Conservation (phyloP, 1,140 invertebrate species). For the Drosophila simulans region DNA sequence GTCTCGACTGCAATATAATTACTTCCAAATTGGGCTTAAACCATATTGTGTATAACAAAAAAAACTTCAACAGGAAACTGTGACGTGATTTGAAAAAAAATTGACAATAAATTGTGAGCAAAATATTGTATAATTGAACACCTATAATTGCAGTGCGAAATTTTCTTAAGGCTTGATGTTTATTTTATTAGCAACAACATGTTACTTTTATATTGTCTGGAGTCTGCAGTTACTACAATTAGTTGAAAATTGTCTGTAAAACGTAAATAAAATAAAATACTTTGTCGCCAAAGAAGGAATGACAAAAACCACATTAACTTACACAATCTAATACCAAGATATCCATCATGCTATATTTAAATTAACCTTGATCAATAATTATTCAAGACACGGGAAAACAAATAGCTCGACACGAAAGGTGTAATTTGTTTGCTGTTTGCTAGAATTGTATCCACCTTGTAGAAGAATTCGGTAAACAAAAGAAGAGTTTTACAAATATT, state of each 20-base stretch:
- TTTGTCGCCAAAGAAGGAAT: not conserved
- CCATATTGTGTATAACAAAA: constrained; percentile 39
- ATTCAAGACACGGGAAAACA: not conserved
- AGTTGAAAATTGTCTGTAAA: not conserved
- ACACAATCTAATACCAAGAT: not conserved
- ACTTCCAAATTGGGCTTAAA: constrained; percentile 58
- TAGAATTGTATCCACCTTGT: not conserved
- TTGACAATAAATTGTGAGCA: constrained; percentile 9
- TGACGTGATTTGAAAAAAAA: constrained; percentile 44
- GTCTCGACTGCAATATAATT: constrained; percentile 65
- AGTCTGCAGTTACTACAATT: constrained; percentile 12
- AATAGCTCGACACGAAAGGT: constrained; percentile 14
- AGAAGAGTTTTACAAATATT: no score
- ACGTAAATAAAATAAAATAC: not conserved
- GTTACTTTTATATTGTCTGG: constrained; percentile 6
- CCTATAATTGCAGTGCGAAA: constrained; percentile 29
- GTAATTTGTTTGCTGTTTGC: not conserved
- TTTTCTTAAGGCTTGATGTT: not conserved
- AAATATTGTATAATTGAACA: constrained; percentile 35
- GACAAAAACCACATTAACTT: not conserved
- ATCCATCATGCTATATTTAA: constrained; percentile 46
- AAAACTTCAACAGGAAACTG: constrained; percentile 55
- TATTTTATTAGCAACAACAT: not conserved
- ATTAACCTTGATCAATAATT: constrained; percentile 31
- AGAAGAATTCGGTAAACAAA: not conserved